These are phyloP conservation scores for Erannis defoliaria DNA, from an alignment of 2,888 invertebrate genomes.

Conservation along the genomic window DNA sequence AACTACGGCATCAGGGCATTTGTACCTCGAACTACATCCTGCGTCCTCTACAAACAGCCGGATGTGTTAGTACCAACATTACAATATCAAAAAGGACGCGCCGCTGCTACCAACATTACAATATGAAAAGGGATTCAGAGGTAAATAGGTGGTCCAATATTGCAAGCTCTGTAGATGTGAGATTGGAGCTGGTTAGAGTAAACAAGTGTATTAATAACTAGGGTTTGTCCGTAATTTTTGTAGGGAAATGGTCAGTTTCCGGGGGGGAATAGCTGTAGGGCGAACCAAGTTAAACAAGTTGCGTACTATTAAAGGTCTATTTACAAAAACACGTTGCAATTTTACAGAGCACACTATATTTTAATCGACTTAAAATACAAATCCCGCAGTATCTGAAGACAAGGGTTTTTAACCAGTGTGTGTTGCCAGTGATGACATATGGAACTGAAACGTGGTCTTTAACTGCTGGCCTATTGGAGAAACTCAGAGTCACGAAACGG, in stretches of 20 bases:
- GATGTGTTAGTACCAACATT: conserved; percentile 22
- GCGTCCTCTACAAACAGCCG: conserved; percentile 29
- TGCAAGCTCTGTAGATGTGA: conserved; percentile 27
- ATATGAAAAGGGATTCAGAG: conserved; percentile 32
- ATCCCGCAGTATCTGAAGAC: too few relatives aligned
- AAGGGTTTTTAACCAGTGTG: too few relatives aligned
- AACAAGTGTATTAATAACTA: conserved; percentile 25
- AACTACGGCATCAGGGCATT: conserved; percentile 21
- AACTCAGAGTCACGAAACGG: too few relatives aligned
- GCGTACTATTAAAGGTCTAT: not conserved
- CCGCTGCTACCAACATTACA: conserved; percentile 23
- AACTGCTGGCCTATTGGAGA: too few relatives aligned
- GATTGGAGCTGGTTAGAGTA: conserved; percentile 21
- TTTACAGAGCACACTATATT: too few relatives aligned
- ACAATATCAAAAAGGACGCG: conserved; percentile 20
- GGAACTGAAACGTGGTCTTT: too few relatives aligned
- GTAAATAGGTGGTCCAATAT: conserved; percentile 33
- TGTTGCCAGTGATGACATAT: too few relatives aligned
- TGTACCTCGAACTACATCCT: conserved; percentile 28
- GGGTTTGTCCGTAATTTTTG: conserved; percentile 10
- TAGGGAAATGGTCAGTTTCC: conserved; percentile 18
- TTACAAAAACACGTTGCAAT: not conserved
- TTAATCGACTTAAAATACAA: too few relatives aligned
- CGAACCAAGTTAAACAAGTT: not conserved
- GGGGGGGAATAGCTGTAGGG: not conserved